Base-by-base conservation (phyloP, 2,888 invertebrate genomes). In the Drosophila rubida region DNA sequence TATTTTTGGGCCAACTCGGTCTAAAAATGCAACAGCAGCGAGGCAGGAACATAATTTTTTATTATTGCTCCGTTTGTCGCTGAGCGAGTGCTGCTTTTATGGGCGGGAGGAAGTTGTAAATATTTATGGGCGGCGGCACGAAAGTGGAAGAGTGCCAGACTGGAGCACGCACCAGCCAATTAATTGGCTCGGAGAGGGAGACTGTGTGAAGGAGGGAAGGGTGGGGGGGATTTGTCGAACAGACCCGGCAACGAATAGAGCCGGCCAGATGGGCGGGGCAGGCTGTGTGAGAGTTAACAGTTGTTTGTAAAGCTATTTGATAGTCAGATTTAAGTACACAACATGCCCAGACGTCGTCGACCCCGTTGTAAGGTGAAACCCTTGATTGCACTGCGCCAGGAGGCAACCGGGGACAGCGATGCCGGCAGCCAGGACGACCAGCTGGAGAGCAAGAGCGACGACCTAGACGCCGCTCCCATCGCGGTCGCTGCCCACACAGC, bases 31-130 rank as follows among this genome's bases (percentile, higher is more conserved):
- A 53, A 58, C 32, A 51, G n/a, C n/a, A 64, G 69, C 72, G 72
- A 63, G 72, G 64, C 51, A 61, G 48, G 35, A 69, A 67, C 67
- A 54, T 51, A 60, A 63, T 61, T 50, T 57, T 65, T 66, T 63
- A 58, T 62, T 59, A 63, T 67, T 59, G 60, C 11, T 72, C 62
- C 75, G 81, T 32, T 30, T 60, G 51, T 67, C 69, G 32, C 22
- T 53, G 8, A 9, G n/a, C n/a, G 39, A 51, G 51, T 41, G 51
- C 27, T 53, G 63, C 49, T 75, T 86, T 81, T 63, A 83, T 70
- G 84, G 75, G 49, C 79, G 49, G 57, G 75, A 25, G 82, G 82
- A 84, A 87, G 87, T 66, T 87, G 82, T 82, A 76, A 82, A 80
- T 78, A 78, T 86, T 80, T 80, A 84, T 76, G 82, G 14, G 41